These are phyloP conservation scores for Drosophila crucigera DNA, from an alignment of 2,888 invertebrate genomes.

Conservation along the genomic window DNA sequence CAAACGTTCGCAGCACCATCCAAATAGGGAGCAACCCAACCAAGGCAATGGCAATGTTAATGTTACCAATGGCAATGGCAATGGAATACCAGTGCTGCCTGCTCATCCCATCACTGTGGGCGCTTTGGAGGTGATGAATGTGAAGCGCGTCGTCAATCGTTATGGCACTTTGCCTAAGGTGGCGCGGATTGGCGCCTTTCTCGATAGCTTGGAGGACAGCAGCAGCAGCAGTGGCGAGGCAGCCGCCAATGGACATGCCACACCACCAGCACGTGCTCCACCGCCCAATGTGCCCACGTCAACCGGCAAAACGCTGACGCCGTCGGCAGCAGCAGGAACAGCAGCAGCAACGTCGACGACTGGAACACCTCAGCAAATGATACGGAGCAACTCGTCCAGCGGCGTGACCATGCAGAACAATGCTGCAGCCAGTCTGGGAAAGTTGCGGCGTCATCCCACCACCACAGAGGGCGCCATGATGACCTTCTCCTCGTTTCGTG, in stretches of 20 bases:
- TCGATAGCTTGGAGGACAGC: conserved; percentile 95
- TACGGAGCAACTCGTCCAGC: conserved; percentile 94
- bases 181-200: conserved; percentile 97
- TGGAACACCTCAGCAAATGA: conserved; percentile 89
- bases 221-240: conserved; percentile 34
- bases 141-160: conserved; percentile 96
- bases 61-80: conserved; percentile 50
- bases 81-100: conserved; percentile 35
- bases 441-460: conserved; percentile 87
- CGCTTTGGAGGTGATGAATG: conserved; percentile 97
- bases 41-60: conserved; percentile 38
- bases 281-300: conserved; percentile 30
- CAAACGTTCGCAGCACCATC: conserved; percentile 86
- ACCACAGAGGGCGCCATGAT: conserved; percentile 86
- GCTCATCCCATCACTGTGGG: conserved; percentile 91
- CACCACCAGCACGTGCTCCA: conserved; percentile 45
- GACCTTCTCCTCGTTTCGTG: conserved; percentile 86
- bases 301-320: not conserved
- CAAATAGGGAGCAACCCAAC: conserved; percentile 55
- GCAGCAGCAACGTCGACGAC: conserved; percentile 14
- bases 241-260: conserved; percentile 55
- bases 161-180: conserved; percentile 99
- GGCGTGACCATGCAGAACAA: conserved; percentile 90
- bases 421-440: conserved; percentile 87
- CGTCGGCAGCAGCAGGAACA: conserved; percentile 7